Percentiles rank a stretch among this genome's conserved stretches.
phyloP scores from a whole-genome alignment of 30 jellyfish, hydroid and myxozoan genomes.

The Pelagia noctiluca region DNA sequence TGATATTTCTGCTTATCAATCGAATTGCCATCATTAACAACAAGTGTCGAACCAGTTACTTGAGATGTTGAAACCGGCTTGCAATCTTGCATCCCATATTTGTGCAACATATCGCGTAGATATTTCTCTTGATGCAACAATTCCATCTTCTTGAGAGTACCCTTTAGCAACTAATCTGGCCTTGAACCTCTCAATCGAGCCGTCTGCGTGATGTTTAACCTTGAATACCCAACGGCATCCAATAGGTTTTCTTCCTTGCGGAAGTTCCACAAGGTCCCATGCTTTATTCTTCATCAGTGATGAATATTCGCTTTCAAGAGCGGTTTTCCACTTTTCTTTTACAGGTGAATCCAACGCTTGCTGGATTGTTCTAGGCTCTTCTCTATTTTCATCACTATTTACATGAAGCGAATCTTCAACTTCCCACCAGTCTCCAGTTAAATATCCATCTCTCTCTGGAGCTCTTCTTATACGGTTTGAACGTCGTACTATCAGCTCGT shows the following conservation, averaged over 20 bases:
- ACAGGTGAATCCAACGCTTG: constrained; percentile 30
- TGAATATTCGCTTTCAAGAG: constrained; percentile 25
- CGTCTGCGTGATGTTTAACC: constrained; percentile 40
- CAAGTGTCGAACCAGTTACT: neutral
- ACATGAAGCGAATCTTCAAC: constrained; percentile 14
- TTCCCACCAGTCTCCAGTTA: constrained; percentile 17
- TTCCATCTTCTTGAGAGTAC: constrained; percentile 52
- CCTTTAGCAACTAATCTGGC: constrained; percentile 63
- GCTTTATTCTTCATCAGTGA: constrained; percentile 52
- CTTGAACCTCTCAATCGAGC: constrained; percentile 47
- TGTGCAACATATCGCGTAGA: neutral
- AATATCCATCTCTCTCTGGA: constrained; percentile 42
- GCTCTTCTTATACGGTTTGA: constrained; percentile 33
- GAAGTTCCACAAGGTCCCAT: constrained; percentile 55
- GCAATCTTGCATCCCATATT: constrained; percentile 24
- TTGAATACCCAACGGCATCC: constrained; percentile 62
- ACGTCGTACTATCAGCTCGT: constrained; percentile 5
- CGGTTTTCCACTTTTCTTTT: constrained; percentile 18
- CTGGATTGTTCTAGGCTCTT: constrained; percentile 32
- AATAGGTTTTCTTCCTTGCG: constrained; percentile 41
- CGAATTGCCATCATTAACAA: neutral
- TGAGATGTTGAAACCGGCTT: constrained; percentile 25
- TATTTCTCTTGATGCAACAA: constrained; percentile 8
- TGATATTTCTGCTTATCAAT: neutral
- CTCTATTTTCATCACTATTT: constrained; percentile 8